A percentile compares a stretch with the other conserved stretches of the same genome.
Conservation (phyloP, 2,888 invertebrate genomes). For the Nymphalis polychloros region DNA sequence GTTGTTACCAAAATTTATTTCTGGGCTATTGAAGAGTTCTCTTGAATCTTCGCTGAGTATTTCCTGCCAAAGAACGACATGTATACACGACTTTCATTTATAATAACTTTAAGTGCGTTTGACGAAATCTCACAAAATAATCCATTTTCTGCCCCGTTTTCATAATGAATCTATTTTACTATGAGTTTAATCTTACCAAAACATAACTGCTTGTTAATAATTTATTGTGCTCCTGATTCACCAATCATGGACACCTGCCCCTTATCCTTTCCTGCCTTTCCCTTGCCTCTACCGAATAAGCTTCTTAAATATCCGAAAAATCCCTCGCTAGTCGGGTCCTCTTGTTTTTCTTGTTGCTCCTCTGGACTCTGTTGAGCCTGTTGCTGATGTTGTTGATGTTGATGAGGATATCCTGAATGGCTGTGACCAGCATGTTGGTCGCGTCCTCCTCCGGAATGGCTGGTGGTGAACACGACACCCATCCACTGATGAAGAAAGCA, state of each 20-base stretch:
- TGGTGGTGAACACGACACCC: slow-evolving; percentile 51
- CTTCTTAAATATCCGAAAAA: slow-evolving; percentile 61
- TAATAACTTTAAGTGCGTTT: slow-evolving; percentile 62
- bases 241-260: slow-evolving; percentile 51
- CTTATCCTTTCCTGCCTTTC: slow-evolving; percentile 50
- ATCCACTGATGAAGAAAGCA: slow-evolving; percentile 77
- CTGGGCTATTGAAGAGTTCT: slow-evolving; percentile 48
- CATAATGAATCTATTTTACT: neutral
- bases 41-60: slow-evolving; percentile 50
- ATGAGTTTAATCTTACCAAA: slow-evolving; percentile 32
- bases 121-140: slow-evolving; percentile 56
- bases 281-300: slow-evolving; percentile 53
- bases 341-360: slow-evolving; percentile 38
- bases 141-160: neutral
- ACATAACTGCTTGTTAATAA: slow-evolving; percentile 17
- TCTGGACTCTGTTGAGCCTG: slow-evolving; percentile 20
- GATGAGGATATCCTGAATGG: slow-evolving; percentile 30
- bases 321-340: slow-evolving; percentile 47
- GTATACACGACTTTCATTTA: slow-evolving; percentile 41
- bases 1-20: slow-evolving; percentile 27
- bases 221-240: slow-evolving; percentile 23
- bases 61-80: slow-evolving; percentile 69
- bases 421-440: slow-evolving; percentile 25
- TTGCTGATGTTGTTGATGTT: slow-evolving; percentile 24
- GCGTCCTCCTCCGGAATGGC: slow-evolving; percentile 33